Evolutionary conservation across 2,888 invertebrate species (phyloP).

Genomic region (Epicampocera succincta): DNA sequence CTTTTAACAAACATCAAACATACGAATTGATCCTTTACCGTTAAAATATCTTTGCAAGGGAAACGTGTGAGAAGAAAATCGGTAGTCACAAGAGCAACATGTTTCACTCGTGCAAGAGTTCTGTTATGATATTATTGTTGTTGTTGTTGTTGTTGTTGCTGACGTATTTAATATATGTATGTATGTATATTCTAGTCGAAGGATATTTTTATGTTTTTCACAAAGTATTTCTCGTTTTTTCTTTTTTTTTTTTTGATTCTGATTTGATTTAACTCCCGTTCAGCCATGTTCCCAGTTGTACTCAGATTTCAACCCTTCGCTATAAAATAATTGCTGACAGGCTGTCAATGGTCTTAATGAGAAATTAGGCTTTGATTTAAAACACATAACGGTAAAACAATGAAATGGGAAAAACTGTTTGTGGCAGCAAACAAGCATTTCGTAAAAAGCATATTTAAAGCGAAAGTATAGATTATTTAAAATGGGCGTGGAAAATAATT

Average conservation of each 20-base stretch:
- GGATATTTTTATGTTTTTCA: constrained; percentile 59
- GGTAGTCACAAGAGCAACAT: not conserved
- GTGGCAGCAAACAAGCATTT: too few relatives aligned
- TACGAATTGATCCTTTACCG: too few relatives aligned
- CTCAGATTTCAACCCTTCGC: constrained; percentile 54
- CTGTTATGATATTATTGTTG: too few relatives aligned
- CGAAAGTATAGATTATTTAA: too few relatives aligned
- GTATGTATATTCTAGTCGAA: constrained; percentile 57
- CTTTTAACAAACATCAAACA: too few relatives aligned
- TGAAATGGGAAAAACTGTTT: not conserved
- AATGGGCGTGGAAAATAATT: too few relatives aligned
- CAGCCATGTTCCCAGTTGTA: constrained; percentile 17
- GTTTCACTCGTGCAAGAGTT: too few relatives aligned
- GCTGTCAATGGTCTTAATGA: constrained; percentile 68
- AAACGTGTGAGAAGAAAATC: too few relatives aligned
- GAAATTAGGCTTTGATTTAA: constrained; percentile 60
- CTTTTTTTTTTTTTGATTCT: not conserved
- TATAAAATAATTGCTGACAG: constrained; percentile 61
- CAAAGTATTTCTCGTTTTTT: constrained; percentile 17
- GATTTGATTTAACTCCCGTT: constrained; percentile 30
- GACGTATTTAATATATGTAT: constrained; percentile 36
- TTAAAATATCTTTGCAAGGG: too few relatives aligned
- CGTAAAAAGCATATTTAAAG: too few relatives aligned
- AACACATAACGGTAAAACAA: constrained; percentile 6
- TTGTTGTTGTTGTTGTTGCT: constrained; percentile 24